Conservation (phyloP, 2,797 vertebrate genomes). For the Steatocranus sp. region DNA sequence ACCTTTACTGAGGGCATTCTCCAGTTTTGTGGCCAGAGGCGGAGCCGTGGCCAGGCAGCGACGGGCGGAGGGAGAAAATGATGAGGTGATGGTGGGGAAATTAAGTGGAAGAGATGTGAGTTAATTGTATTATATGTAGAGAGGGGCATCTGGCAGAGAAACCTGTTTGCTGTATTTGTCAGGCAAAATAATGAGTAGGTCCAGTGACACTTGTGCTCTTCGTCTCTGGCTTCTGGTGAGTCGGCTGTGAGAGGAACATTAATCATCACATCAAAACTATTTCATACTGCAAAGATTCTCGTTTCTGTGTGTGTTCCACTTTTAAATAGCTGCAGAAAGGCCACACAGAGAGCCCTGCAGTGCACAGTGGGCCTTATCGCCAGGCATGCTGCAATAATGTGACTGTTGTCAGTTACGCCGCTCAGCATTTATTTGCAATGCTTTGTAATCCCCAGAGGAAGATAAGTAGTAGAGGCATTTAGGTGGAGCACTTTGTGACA, state of each 20-base stretch:
- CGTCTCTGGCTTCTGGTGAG: neutral
- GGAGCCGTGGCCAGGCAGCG: neutral
- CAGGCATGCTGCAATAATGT: constrained; percentile 32
- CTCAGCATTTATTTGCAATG: constrained; percentile 37
- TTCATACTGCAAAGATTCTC: constrained; percentile 1
- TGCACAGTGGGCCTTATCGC: constrained; percentile 18
- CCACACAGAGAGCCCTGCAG: neutral
- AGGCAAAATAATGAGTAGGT: neutral
- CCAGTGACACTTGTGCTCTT: neutral
- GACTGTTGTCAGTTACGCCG: constrained; percentile 36
- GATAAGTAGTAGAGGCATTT: constrained; percentile 44
- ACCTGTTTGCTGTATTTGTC: constrained; percentile 3
- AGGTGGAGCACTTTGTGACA: constrained; percentile 46
- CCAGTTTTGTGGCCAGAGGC: neutral
- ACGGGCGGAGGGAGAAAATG: neutral
- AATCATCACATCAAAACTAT: constrained; percentile 29
- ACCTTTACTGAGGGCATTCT: constrained; percentile 23
- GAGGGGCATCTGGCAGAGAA: neutral
- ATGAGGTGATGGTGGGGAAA: constrained; percentile 7
- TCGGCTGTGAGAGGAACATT: neutral
- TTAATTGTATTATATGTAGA: constrained; percentile 2
- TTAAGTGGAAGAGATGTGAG: constrained; percentile 13
- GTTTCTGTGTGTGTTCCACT: constrained; percentile 13
- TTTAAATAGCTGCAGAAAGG: constrained; percentile 16
- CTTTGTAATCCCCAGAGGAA: constrained; percentile 42